Conservation (phyloP, 2,888 invertebrate species). For the Diarsia rubi region DNA sequence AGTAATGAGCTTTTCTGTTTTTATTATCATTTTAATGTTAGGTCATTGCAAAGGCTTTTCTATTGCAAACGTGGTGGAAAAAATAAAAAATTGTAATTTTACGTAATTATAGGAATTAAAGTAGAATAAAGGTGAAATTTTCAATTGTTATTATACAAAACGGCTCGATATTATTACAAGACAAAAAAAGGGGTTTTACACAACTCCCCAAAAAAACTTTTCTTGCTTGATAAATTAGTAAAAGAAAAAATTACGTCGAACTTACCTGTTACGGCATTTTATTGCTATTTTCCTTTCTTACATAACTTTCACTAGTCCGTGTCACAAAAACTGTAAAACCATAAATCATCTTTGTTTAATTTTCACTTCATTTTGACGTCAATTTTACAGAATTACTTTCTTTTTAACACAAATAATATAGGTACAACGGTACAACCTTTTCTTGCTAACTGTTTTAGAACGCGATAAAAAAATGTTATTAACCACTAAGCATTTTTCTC, state of each 20-base stretch:
- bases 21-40: background rate
- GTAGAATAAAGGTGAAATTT: background rate
- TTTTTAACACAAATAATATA: slow-evolving; percentile 29
- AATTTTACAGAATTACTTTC: slow-evolving; percentile 17
- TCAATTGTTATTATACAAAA: background rate
- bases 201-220: background rate
- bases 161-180: background rate
- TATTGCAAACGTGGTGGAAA: background rate
- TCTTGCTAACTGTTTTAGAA: slow-evolving; percentile 32
- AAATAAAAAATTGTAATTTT: background rate
- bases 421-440: slow-evolving; percentile 54
- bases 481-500: slow-evolving; percentile 15
- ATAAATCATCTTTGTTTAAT: slow-evolving; percentile 56
- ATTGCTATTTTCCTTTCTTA: slow-evolving; percentile 36
- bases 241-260: slow-evolving; percentile 1
- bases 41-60: background rate
- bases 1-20: background rate
- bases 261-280: slow-evolving; percentile 58
- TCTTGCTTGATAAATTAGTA: background rate
- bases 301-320: slow-evolving; percentile 54
- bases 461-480: slow-evolving; percentile 2
- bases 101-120: background rate
- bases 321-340: slow-evolving; percentile 55
- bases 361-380: slow-evolving; percentile 32
- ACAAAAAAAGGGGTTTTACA: background rate